A percentile compares a stretch with the other conserved stretches of the same genome.
Conservation (phyloP, 2,113 vertebrate genomes). For the Vicugna pacos region DNA sequence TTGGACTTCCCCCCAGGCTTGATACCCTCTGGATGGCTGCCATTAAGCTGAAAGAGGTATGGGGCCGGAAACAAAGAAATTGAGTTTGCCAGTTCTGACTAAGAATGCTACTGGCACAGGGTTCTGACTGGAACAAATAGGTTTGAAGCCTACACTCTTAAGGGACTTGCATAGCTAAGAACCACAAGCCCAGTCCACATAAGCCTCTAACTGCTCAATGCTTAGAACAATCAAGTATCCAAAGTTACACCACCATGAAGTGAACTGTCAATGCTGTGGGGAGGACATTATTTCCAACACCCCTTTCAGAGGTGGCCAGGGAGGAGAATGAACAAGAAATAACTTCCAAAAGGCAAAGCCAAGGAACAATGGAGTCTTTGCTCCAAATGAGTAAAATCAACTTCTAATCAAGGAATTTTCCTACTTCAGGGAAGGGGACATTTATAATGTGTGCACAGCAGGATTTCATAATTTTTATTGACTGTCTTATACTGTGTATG, state of each 20-base stretch:
- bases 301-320: not conserved
- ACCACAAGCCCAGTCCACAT: not conserved
- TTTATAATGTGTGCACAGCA: not conserved
- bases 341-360: not conserved
- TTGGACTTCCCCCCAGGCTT: not conserved
- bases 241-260: not conserved
- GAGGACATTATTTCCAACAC: not conserved
- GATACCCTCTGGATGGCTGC: not conserved
- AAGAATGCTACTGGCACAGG: no score
- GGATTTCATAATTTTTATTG: not conserved
- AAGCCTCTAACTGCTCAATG: not conserved
- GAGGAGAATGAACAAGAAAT: not conserved
- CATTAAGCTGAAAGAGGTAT: not conserved
- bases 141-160: not conserved
- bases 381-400: not conserved
- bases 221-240: not conserved
- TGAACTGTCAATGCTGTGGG: not conserved
- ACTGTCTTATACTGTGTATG: not conserved
- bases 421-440: no score
- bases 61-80: not conserved
- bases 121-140: not conserved
- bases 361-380: not conserved
- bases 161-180: not conserved
- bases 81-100: not conserved
- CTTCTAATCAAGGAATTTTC: not conserved